These are phyloP conservation scores for Deilephila elpenor DNA, from an alignment of 2,888 invertebrate genomes.

Conservation along the genomic window DNA sequence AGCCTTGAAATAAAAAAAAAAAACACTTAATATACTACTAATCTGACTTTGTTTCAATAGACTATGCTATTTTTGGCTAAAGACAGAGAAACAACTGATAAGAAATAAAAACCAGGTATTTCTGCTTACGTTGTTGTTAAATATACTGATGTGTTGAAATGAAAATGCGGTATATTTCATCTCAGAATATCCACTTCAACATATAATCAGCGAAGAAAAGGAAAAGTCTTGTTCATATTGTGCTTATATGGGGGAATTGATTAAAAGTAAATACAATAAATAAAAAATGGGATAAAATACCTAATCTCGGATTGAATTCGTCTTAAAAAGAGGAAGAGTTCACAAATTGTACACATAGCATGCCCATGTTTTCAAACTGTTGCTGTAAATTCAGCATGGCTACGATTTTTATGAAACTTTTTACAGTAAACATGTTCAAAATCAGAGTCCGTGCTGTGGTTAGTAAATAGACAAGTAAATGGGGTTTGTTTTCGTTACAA, in stretches of 20 bases:
- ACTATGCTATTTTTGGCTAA: too few species aligned
- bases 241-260: background rate
- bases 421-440: slow-evolving; percentile 59
- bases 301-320: background rate
- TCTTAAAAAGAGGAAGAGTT: background rate
- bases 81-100: too few species aligned
- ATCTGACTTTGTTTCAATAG: background rate
- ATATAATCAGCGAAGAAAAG: background rate
- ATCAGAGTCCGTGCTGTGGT: slow-evolving; percentile 73
- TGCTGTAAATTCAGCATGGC: slow-evolving; percentile 6
- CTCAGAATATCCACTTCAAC: too few species aligned
- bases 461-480: slow-evolving; percentile 46
- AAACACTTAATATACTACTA: background rate
- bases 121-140: too few species aligned
- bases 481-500: slow-evolving; percentile 16
- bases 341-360: background rate
- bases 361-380: background rate
- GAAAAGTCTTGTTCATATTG: background rate
- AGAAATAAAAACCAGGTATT: too few species aligned
- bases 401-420: background rate
- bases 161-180: too few species aligned
- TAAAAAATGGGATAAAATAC: background rate
- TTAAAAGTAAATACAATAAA: too few species aligned
- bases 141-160: too few species aligned
- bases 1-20: background rate